These are phyloP conservation scores for Drosophila sordidapex DNA, from an alignment of 2,888 invertebrate genomes.

Conservation along the genomic window DNA sequence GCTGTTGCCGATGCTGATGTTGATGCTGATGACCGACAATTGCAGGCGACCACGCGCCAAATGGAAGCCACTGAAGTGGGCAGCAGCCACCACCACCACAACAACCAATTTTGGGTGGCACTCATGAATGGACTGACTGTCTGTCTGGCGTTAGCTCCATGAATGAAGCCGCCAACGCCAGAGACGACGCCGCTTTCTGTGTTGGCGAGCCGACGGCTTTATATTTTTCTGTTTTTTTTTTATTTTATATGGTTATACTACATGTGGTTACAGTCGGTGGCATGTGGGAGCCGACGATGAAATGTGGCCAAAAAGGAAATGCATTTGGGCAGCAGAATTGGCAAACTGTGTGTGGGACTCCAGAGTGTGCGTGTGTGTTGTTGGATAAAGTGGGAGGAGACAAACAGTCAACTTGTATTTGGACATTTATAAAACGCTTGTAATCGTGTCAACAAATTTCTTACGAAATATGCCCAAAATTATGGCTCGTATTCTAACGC, in stretches of 20 bases:
- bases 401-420: slow-evolving; percentile 42
- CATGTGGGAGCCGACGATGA: slow-evolving; percentile 71
- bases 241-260: slow-evolving; percentile 31
- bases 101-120: slow-evolving; percentile 73
- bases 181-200: slow-evolving; percentile 49
- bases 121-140: slow-evolving; percentile 54
- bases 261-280: slow-evolving; percentile 36
- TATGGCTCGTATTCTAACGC: neutral
- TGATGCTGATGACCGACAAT: slow-evolving; percentile 75
- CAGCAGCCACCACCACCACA: slow-evolving; percentile 30
- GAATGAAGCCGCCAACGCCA: slow-evolving; percentile 69
- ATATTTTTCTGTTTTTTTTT: slow-evolving; percentile 27
- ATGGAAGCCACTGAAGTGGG: slow-evolving; percentile 69
- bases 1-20: neutral
- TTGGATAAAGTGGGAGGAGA: slow-evolving; percentile 52
- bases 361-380: slow-evolving; percentile 43
- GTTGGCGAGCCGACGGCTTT: slow-evolving; percentile 73
- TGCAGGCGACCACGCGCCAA: slow-evolving; percentile 80
- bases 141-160: slow-evolving; percentile 42
- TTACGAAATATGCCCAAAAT: slow-evolving; percentile 44
- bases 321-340: slow-evolving; percentile 73
- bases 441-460: slow-evolving; percentile 37
- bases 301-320: slow-evolving; percentile 79
- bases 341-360: slow-evolving; percentile 54
- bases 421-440: slow-evolving; percentile 21